These are phyloP conservation scores for Anguilla pacifica DNA, from an alignment of 2,797 vertebrate genomes.

Conservation along the genomic window DNA sequence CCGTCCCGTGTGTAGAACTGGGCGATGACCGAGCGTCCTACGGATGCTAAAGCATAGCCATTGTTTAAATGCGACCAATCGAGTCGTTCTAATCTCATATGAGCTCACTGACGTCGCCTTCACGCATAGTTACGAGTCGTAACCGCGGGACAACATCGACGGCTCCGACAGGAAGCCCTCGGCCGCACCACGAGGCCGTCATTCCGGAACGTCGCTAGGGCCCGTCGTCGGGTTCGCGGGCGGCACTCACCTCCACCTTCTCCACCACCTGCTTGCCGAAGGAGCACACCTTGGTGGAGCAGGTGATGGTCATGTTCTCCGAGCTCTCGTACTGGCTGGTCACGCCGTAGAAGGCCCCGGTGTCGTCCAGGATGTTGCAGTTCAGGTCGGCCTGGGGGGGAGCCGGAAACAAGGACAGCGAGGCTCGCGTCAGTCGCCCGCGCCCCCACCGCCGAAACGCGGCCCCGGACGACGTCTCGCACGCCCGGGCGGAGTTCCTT, in stretches of 20 bases:
- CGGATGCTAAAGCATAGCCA: no score
- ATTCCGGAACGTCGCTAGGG: no score
- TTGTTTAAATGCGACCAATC: no score
- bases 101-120: no score
- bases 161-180: not conserved
- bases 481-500: not conserved
- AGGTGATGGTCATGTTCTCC: conserved; percentile 99
- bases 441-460: not conserved
- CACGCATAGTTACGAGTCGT: no score
- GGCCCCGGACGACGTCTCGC: not conserved
- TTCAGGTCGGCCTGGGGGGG: conserved; percentile 88
- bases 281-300: conserved; percentile 98
- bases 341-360: conserved; percentile 92
- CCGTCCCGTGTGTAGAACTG: not conserved
- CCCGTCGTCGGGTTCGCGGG: no score
- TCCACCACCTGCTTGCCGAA: conserved; percentile 99
- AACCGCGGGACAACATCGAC: no score
- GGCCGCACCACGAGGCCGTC: not conserved
- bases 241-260: conserved; percentile 92
- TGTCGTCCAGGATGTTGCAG: conserved; percentile 91
- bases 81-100: no score
- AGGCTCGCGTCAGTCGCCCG: not conserved
- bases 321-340: conserved; percentile 98
- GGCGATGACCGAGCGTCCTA: no score
- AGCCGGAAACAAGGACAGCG: not conserved